These are phyloP conservation scores for Sarcophilus harrisii DNA, from an alignment of 2,797 vertebrate genomes.

Conservation along the genomic window DNA sequence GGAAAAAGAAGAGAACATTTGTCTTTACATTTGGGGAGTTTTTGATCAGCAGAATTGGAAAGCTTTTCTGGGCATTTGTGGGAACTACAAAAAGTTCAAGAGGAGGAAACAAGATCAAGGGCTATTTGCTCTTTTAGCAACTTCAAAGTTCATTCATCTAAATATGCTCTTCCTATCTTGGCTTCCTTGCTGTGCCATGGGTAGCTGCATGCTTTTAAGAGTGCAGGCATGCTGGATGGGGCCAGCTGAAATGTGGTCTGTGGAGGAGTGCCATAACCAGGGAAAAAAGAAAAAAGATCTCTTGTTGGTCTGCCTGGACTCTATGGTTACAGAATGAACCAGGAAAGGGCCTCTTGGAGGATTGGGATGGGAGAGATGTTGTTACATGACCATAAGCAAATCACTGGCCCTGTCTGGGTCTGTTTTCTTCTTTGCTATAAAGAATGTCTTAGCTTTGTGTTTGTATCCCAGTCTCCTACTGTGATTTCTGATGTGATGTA, in stretches of 20 bases:
- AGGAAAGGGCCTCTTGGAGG: conserved; percentile 22
- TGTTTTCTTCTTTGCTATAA: not conserved
- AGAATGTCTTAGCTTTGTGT: not conserved
- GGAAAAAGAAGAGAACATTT: conserved; percentile 58
- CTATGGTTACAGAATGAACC: conserved; percentile 30
- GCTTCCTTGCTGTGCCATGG: conserved; percentile 55
- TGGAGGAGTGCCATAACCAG: conserved; percentile 64
- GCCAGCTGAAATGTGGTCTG: conserved; percentile 57
- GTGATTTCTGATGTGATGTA: not conserved
- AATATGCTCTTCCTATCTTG: conserved; percentile 70
- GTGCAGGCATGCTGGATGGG: conserved; percentile 58
- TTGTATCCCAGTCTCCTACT: not conserved
- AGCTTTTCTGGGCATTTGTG: conserved; percentile 73
- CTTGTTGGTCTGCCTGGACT: conserved; percentile 46
- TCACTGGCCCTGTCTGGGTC: not conserved
- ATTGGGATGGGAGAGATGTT: not conserved
- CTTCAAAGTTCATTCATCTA: conserved; percentile 76
- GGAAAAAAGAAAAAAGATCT: conserved; percentile 22
- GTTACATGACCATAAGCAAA: not conserved
- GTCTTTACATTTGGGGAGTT: conserved; percentile 66
- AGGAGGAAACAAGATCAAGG: conserved; percentile 76
- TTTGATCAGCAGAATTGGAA: conserved; percentile 77
- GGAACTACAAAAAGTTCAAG: conserved; percentile 76
- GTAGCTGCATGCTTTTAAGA: conserved; percentile 75
- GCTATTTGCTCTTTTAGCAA: conserved; percentile 73